A percentile compares a stretch with the other conserved stretches of the same genome.
These are phyloP conservation scores for Lophius piscatorius DNA, from an alignment of 2,113 vertebrate species.

Conservation along the genomic window DNA sequence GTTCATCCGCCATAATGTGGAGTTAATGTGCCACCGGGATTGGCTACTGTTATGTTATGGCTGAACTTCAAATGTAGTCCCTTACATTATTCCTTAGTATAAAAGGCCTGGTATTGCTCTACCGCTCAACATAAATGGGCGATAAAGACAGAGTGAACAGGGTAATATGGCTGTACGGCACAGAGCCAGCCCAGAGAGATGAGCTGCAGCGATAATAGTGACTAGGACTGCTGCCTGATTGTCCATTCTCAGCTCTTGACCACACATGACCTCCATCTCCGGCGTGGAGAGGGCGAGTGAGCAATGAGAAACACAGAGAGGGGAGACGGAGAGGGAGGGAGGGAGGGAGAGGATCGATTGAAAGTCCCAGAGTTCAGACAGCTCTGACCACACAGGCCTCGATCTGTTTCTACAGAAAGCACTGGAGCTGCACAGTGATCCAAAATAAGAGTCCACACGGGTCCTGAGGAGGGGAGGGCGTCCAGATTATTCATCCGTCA, in stretches of 20 bases:
- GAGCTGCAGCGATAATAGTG: slow-evolving; percentile 49
- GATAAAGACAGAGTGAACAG: slow-evolving; percentile 21
- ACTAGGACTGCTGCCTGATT: slow-evolving; percentile 50
- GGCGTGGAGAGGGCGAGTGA: slow-evolving; percentile 39
- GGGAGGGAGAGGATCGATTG: slow-evolving; percentile 54
- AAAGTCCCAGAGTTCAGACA: slow-evolving; percentile 61
- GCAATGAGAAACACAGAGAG: slow-evolving; percentile 30
- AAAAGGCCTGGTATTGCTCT: neutral
- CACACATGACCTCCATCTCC: slow-evolving; percentile 70
- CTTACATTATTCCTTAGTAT: neutral
- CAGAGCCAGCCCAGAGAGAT: slow-evolving; percentile 14
- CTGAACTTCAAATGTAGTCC: slow-evolving; percentile 3
- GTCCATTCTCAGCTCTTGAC: slow-evolving; percentile 70
- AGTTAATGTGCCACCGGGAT: neutral
- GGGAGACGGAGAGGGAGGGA: slow-evolving; percentile 15
- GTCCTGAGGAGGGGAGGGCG: slow-evolving; percentile 2
- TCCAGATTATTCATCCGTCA: slow-evolving; percentile 8
- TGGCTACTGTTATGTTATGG: neutral
- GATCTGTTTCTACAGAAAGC: slow-evolving; percentile 46
- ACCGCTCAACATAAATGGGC: slow-evolving; percentile 5
- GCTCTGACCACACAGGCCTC: slow-evolving; percentile 52
- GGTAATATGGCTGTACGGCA: slow-evolving; percentile 18
- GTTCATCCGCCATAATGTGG: neutral
- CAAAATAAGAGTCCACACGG: slow-evolving; percentile 35
- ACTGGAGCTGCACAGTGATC: slow-evolving; percentile 29